Evolutionary conservation across 2,113 vertebrate species (phyloP).

Genomic region (Gymnogyps californianus): DNA sequence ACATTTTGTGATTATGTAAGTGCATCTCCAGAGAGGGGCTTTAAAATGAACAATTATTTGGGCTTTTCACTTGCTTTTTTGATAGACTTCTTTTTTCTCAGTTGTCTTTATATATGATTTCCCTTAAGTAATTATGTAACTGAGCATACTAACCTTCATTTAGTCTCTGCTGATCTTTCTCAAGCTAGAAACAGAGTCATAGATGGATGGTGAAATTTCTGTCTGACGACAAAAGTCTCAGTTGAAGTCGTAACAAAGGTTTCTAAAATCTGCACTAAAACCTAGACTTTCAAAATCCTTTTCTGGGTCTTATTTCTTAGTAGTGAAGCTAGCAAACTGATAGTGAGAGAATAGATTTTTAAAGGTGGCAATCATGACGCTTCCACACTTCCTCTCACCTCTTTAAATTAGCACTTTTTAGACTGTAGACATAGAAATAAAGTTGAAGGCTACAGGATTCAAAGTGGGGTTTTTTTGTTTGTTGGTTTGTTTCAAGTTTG

Average conservation of each 20-base stretch:
- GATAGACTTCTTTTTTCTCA: constrained; percentile 17
- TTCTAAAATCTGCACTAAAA: constrained; percentile 23
- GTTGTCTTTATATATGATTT: constrained; percentile 35
- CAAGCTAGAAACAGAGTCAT: constrained; percentile 19
- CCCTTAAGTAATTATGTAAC: constrained; percentile 64
- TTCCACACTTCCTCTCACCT: not conserved
- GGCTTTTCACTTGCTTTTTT: not conserved
- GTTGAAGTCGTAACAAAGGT: constrained; percentile 37
- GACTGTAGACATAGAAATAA: not conserved
- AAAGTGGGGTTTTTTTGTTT: not conserved
- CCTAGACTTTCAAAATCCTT: not conserved
- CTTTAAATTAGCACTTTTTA: not conserved
- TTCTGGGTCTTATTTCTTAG: constrained; percentile 17
- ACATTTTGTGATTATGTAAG: not conserved
- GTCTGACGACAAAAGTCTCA: constrained; percentile 14
- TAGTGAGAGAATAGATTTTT: constrained; percentile 24
- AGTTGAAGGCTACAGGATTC: not conserved
- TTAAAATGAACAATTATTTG: not conserved
- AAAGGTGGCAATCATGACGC: not conserved
- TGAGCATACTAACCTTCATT: constrained; percentile 33
- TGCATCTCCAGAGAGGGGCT: not conserved
- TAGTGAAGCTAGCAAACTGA: constrained; percentile 6
- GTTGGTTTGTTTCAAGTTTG: not conserved
- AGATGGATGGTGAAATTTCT: constrained; percentile 45
- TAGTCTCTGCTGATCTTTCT: constrained; percentile 44